phyloP scores from a whole-genome alignment of 2,888 invertebrate genomes.

The Eristalis arbustorum region DNA sequence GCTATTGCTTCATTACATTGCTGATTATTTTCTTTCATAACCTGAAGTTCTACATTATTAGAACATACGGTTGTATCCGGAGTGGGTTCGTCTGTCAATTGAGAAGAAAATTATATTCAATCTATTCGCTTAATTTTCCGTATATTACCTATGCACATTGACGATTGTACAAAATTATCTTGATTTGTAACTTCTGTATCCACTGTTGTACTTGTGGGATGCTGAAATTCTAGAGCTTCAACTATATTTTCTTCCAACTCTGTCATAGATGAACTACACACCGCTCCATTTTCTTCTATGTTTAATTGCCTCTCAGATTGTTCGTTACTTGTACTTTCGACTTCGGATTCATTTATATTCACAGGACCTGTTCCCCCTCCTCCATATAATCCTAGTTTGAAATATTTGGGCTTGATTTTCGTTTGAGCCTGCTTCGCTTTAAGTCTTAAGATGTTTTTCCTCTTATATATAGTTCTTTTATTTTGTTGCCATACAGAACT shows the following conservation, averaged over 20 bases:
- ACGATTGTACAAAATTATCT: conserved; percentile 44
- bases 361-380: conserved; percentile 71
- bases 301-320: conserved; percentile 5
- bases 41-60: conserved; percentile 9
- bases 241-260: conserved; percentile 28
- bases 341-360: conserved; percentile 42
- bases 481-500: conserved; percentile 22
- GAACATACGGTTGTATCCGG: conserved; percentile 43
- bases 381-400: conserved; percentile 72
- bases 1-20: conserved; percentile 64
- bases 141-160: conserved; percentile 33
- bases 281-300: conserved; percentile 48
- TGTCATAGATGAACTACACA: conserved; percentile 26
- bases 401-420: conserved; percentile 73
- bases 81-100: conserved; percentile 34
- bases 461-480: conserved; percentile 9
- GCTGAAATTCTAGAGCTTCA: conserved; percentile 44
- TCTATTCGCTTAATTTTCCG: neutral
- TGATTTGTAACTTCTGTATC: conserved; percentile 39
- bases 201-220: conserved; percentile 49
- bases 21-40: conserved; percentile 25
- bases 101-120: neutral
- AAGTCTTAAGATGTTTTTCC: conserved; percentile 1
- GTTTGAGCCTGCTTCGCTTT: conserved; percentile 20
- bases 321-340: conserved; percentile 47